Evolutionary conservation across 2,888 invertebrate genomes (phyloP).

Genomic region (Labia minor): DNA sequence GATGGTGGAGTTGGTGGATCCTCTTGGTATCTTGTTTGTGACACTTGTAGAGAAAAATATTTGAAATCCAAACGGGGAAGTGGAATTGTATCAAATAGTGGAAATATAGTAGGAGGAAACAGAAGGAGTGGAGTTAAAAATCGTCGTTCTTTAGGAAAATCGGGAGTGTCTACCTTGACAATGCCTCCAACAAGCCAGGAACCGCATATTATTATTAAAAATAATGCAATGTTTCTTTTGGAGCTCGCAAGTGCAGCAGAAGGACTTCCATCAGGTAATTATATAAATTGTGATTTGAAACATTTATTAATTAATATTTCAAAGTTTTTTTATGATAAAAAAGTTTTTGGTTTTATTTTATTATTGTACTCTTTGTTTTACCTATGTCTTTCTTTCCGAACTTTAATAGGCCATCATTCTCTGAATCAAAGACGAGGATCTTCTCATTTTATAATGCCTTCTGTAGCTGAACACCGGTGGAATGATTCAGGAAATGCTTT

Average conservation of each 20-base stretch:
- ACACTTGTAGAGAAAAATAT: conserved; percentile 74
- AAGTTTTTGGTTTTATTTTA: too few relatives aligned
- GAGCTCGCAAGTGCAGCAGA: conserved; percentile 73
- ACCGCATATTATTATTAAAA: conserved; percentile 66
- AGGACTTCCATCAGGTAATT: conserved; percentile 26
- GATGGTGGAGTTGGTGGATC: conserved; percentile 66
- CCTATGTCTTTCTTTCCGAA: too few relatives aligned
- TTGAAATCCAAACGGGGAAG: conserved; percentile 34
- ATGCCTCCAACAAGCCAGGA: conserved; percentile 37
- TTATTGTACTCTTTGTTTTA: too few relatives aligned
- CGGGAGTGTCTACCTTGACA: conserved; percentile 32
- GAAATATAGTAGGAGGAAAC: conserved; percentile 16
- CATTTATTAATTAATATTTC: too few relatives aligned
- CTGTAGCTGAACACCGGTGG: conserved; percentile 37
- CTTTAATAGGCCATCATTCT: neutral
- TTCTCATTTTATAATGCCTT: conserved; percentile 22
- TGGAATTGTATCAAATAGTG: conserved; percentile 28
- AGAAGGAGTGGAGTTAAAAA: conserved; percentile 26
- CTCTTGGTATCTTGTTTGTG: conserved; percentile 89
- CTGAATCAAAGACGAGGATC: neutral
- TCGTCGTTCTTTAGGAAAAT: conserved; percentile 26
- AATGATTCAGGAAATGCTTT: conserved; percentile 45
- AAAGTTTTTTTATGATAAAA: too few relatives aligned
- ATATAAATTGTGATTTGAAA: conserved; percentile 26
- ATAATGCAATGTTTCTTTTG: conserved; percentile 87